These are phyloP conservation scores for Mastomys coucha DNA, from an alignment of 2,113 vertebrate genomes.

Conservation along the genomic window DNA sequence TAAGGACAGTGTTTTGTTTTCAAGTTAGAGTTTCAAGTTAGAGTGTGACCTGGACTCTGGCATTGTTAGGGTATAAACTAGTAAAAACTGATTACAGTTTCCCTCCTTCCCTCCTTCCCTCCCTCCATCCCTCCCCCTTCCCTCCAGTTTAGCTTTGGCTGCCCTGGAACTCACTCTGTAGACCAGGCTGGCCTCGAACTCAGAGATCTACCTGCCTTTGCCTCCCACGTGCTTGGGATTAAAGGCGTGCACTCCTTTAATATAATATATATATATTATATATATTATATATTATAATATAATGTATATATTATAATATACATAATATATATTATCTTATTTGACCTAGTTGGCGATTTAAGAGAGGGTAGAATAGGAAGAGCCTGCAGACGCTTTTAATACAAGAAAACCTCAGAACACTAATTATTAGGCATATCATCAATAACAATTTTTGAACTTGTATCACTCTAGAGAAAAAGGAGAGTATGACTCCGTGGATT, in stretches of 20 bases:
- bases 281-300: too few species aligned
- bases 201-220: background rate
- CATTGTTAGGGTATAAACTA: background rate
- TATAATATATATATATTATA: too few species aligned
- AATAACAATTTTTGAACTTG: slow-evolving; percentile 26
- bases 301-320: too few species aligned
- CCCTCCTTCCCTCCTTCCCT: background rate
- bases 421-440: slow-evolving; percentile 25
- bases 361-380: slow-evolving; percentile 11
- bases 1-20: slow-evolving; percentile 47
- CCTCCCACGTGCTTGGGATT: background rate
- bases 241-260: background rate
- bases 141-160: background rate
- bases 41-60: background rate
- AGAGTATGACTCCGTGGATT: slow-evolving; percentile 49
- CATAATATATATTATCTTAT: background rate
- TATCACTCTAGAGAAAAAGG: slow-evolving; percentile 50
- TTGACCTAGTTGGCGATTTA: background rate
- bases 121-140: background rate
- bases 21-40: slow-evolving; percentile 1
- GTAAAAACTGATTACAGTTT: background rate
- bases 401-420: slow-evolving; percentile 21
- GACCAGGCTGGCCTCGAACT: background rate
- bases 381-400: slow-evolving; percentile 8
- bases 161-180: background rate